These are phyloP conservation scores for Gobio gobio DNA, from an alignment of 2,113 vertebrate species.

Conservation along the genomic window DNA sequence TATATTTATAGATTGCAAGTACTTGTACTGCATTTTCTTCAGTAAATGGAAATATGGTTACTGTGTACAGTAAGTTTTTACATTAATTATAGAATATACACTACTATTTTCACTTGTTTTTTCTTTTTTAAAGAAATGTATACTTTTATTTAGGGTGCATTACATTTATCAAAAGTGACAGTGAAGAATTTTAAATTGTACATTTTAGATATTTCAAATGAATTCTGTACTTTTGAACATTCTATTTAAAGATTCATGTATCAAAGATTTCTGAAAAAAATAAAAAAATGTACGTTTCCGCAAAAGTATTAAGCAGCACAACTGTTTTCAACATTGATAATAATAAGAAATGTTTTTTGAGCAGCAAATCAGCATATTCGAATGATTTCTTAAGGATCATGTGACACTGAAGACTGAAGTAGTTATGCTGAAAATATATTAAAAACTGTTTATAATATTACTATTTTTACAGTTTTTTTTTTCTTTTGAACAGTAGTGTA, in stretches of 20 bases:
- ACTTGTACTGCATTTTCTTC: not conserved
- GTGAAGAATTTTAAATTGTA: not conserved
- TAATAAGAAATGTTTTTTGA: not conserved
- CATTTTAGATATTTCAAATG: not conserved
- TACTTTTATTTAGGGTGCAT: not conserved
- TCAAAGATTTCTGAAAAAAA: not conserved
- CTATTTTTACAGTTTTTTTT: not conserved
- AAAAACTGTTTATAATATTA: not conserved
- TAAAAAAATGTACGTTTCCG: not conserved
- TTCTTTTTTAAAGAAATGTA: not conserved
- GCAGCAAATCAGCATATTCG: no score
- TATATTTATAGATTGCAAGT: not conserved
- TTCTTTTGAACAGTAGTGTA: not conserved
- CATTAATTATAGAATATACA: not conserved
- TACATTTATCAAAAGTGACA: not conserved
- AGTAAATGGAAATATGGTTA: not conserved
- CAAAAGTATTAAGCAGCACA: not conserved
- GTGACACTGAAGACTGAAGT: no score
- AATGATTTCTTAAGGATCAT: no score
- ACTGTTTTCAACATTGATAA: not conserved
- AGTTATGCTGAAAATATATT: not conserved
- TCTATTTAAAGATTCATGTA: not conserved
- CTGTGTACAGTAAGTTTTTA: not conserved
- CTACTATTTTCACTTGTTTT: not conserved
- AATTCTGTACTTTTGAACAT: not conserved